These are phyloP conservation scores for Graptemys geographica DNA, from an alignment of 2,797 vertebrate species.

Conservation along the genomic window DNA sequence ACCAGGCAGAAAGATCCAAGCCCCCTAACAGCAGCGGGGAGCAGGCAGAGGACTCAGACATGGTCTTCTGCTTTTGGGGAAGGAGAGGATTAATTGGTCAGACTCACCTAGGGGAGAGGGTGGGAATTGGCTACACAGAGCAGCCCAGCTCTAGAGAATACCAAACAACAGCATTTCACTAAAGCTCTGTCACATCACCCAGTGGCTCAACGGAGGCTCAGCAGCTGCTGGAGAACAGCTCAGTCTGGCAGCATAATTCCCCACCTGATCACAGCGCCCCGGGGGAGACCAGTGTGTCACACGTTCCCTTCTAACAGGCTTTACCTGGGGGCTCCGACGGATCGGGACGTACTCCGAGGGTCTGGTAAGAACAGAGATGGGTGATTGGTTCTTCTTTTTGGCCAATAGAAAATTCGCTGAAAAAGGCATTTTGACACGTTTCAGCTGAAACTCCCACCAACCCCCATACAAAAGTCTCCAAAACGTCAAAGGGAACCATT, in stretches of 20 bases:
- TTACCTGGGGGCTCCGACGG: too few species aligned
- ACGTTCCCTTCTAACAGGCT: not conserved
- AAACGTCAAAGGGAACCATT: too few species aligned
- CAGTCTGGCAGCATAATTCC: not conserved
- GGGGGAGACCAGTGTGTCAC: not conserved
- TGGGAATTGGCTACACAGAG: not conserved
- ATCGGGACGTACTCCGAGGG: too few species aligned
- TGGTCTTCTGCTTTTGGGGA: not conserved
- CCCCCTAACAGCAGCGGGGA: not conserved
- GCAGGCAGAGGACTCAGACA: not conserved
- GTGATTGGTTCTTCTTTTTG: too few species aligned
- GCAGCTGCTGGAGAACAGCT: not conserved
- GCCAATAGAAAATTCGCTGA: too few species aligned
- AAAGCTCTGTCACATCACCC: too few species aligned
- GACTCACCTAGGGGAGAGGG: not conserved
- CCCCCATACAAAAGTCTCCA: too few species aligned
- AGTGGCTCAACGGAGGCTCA: not conserved
- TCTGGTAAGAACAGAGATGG: too few species aligned
- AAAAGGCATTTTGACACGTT: too few species aligned
- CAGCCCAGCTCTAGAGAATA: not conserved
- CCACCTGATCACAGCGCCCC: not conserved
- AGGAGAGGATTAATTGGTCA: not conserved
- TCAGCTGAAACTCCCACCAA: too few species aligned
- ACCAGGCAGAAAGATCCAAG: not conserved
- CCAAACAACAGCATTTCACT: not conserved